Evolutionary conservation across 1,140 invertebrate genomes (phyloP), one percentile per base, ranked within the genome.

Genomic region (Papilio dardanus): DNA sequence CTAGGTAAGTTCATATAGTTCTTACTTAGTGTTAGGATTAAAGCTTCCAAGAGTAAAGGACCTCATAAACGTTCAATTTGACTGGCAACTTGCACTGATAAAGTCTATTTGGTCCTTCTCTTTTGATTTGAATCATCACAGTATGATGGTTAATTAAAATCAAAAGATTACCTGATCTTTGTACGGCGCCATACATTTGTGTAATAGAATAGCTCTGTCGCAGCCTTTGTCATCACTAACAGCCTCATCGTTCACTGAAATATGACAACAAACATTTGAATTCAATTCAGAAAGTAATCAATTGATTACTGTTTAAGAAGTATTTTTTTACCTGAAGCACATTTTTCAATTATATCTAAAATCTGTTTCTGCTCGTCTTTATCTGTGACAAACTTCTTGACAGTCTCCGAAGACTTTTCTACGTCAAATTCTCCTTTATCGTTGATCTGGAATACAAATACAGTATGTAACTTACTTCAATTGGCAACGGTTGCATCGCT

Each of bases 141-240:
- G n/a, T n/a, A n/a, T 37, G 35, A 37, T 37, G 7, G 35, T 37
- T 37, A 37, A 37, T 37, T 37, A 3, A 10, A 37, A 10, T 35
- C 1, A 77, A 77, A 75, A 78, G 79, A 78, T 16, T 86, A 82
- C 84, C 77, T 83, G 82, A 40, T 83, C 81, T 66, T 84, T 85
- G 37, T 81, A 77, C 21, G 83, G 81, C n/a, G 74, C 30, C 24
- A 83, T 79, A 75, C 90, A 92, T 3, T 76, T 74, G 7, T 87
- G 40, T 14, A 89, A 14, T 1, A 87, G 71, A 28, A 83, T 81
- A 0, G 88, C 85, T 66, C 90, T 80, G 0, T 92, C 87, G 37
- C 90, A 92, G 28, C 87, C 86, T n/a, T 82, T 81, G 5, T 83
- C 82, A 1, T 83, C 80, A 10, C 78, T 69, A 6, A 81, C 79